Conservation (phyloP, 92 coral and sea anemone species). For the Paragorgia papillata region DNA sequence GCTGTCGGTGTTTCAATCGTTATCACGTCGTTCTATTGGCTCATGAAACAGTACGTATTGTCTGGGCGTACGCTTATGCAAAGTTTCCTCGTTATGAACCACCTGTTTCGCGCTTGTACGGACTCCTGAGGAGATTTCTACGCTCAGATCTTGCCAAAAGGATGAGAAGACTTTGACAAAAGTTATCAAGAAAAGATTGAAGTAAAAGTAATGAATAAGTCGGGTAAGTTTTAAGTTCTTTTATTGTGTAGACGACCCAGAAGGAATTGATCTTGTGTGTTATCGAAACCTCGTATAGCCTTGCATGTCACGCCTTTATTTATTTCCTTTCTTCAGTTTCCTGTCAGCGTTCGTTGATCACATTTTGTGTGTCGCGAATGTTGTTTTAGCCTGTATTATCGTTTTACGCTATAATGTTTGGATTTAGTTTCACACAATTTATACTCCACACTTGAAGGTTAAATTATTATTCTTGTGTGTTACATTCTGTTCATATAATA, state of each 20-base stretch:
- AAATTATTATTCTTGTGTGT: too few relatives aligned
- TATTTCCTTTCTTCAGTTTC: neutral
- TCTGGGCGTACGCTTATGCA: constrained; percentile 32
- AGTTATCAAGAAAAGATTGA: neutral
- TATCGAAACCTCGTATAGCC: neutral
- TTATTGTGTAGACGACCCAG: neutral
- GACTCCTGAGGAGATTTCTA: neutral
- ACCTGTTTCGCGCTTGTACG: constrained; percentile 27
- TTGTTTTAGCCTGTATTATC: neutral
- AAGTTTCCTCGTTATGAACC: constrained; percentile 27
- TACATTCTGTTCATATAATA: too few relatives aligned
- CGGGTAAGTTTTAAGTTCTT: neutral
- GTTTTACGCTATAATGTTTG: too few relatives aligned
- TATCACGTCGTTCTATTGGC: constrained; percentile 19
- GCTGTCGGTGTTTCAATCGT: neutral
- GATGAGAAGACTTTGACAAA: neutral
- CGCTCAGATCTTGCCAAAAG: neutral
- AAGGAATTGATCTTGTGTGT: neutral
- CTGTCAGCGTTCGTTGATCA: neutral
- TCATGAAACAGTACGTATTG: constrained; percentile 24
- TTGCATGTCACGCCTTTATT: constrained; percentile 14
- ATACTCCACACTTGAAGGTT: too few relatives aligned
- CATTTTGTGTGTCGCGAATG: neutral
- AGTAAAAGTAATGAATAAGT: neutral
- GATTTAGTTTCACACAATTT: too few relatives aligned